A percentile compares a stretch with the other conserved stretches of the same genome.
Evolutionary conservation across 2,888 invertebrate genomes (phyloP).

Genomic region (Sisyra nigra): DNA sequence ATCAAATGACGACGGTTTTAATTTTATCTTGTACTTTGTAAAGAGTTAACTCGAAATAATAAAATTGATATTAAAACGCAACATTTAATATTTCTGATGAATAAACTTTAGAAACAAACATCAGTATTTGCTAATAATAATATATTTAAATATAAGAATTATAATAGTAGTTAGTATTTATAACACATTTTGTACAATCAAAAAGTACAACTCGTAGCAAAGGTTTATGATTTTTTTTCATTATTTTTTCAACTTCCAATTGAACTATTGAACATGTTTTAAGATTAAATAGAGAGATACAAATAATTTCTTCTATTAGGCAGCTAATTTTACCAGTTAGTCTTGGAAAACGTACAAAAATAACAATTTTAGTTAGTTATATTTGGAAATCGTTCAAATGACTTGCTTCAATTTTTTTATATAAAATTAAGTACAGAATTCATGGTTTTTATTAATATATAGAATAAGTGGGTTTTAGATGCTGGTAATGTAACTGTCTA

Average conservation of each 20-base stretch:
- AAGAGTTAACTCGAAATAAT: no score
- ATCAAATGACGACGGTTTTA: no score
- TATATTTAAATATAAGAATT: conserved; percentile 1
- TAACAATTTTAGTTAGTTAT: no score
- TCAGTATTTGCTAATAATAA: background rate
- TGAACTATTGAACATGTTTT: conserved; percentile 1
- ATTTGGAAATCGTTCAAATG: no score
- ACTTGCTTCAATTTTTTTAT: background rate
- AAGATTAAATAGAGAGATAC: conserved; percentile 7
- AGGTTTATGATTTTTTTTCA: conserved; percentile 30
- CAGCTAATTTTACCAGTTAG: background rate
- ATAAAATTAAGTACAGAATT: conserved; percentile 1
- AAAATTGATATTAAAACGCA: no score
- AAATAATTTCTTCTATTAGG: conserved; percentile 1
- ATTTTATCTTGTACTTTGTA: no score
- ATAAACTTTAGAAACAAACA: background rate
- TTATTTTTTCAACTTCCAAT: conserved; percentile 1
- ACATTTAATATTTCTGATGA: no score
- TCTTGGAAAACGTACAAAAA: background rate
- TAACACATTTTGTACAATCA: conserved; percentile 55
- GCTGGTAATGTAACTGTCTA: no score
- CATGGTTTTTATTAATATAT: no score
- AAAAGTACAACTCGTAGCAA: conserved; percentile 54
- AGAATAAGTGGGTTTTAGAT: background rate
- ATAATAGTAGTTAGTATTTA: conserved; percentile 15